These are phyloP conservation scores for Misgurnus mizolepis DNA, from an alignment of 2,113 vertebrate genomes.

Conservation along the genomic window DNA sequence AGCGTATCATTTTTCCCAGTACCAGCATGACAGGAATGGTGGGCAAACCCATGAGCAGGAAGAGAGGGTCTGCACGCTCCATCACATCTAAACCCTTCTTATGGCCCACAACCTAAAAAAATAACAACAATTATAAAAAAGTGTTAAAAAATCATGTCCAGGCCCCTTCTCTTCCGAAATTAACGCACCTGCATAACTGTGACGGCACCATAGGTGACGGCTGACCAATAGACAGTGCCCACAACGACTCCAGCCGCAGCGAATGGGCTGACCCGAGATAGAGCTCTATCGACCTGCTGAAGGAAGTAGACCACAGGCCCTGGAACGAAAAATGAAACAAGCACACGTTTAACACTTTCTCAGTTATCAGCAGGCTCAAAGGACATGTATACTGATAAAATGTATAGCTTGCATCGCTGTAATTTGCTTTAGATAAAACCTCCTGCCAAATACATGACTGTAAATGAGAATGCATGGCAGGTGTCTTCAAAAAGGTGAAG, in stretches of 20 bases:
- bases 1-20: slow-evolving; percentile 78
- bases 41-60: slow-evolving; percentile 77
- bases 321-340: slow-evolving; percentile 44
- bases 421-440: no score
- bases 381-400: no score
- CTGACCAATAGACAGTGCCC: slow-evolving; percentile 77
- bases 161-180: not conserved
- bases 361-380: no score
- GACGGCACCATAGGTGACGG: slow-evolving; percentile 78
- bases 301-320: slow-evolving; percentile 77
- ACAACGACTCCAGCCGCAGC: slow-evolving; percentile 74
- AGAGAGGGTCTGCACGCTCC: slow-evolving; percentile 76
- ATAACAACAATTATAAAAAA: not conserved
- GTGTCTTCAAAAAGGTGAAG: not conserved
- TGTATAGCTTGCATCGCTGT: no score
- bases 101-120: slow-evolving; percentile 74
- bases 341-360: not conserved
- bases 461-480: not conserved
- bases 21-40: slow-evolving; percentile 77
- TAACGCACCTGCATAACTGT: slow-evolving; percentile 78
- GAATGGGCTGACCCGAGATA: slow-evolving; percentile 75
- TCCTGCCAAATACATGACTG: no score
- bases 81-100: slow-evolving; percentile 78
- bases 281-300: slow-evolving; percentile 71
- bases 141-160: not conserved